phyloP scores from a whole-genome alignment of 1,140 invertebrate species.

The Coenobita brevimanus region DNA sequence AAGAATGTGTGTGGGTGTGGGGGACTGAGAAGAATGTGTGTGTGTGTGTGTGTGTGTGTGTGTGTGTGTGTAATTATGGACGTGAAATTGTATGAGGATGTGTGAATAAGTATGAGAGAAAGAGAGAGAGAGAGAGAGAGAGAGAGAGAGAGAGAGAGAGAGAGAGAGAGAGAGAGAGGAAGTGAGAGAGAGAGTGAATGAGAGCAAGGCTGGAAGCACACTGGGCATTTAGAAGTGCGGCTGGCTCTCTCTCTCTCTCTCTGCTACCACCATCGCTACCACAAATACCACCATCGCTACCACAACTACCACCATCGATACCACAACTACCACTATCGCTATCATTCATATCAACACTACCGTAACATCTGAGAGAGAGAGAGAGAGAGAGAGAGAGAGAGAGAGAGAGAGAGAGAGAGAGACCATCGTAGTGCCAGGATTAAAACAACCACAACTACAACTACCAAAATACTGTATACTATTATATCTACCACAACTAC shows the following conservation, averaged over 20 bases:
- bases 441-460: neutral
- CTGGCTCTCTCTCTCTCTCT: neutral
- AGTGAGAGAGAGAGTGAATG: constrained; percentile 47
- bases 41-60: constrained; percentile 4
- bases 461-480: too few relatives aligned
- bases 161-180: neutral
- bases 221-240: too few relatives aligned
- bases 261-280: neutral
- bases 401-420: constrained; percentile 19
- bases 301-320: neutral
- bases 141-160: neutral
- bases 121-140: neutral
- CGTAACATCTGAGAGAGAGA: constrained; percentile 31
- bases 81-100: neutral
- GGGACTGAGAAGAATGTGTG: neutral
- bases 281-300: neutral
- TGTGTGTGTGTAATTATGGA: neutral
- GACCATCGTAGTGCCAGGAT: neutral
- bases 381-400: constrained; percentile 28
- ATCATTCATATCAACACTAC: too few relatives aligned
- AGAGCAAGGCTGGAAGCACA: too few relatives aligned
- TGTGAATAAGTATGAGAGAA: neutral
- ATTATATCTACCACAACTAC: too few relatives aligned
- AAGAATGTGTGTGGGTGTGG: neutral
- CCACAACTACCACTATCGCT: too few relatives aligned